Evolutionary conservation across 2,888 invertebrate genomes (phyloP).

Genomic region (Cantharis rufa): DNA sequence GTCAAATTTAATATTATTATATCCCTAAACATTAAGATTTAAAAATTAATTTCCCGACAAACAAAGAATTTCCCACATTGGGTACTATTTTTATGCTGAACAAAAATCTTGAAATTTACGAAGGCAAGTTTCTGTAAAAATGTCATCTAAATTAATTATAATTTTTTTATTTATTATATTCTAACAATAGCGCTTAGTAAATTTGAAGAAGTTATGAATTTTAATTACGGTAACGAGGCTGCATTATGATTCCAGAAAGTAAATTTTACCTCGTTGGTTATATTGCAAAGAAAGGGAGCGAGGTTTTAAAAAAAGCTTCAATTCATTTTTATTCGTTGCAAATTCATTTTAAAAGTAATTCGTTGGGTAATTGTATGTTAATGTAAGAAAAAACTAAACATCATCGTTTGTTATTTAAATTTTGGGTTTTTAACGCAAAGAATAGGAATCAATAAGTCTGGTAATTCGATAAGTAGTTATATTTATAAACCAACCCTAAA

Average conservation of each 20-base stretch:
- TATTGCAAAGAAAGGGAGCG: no score
- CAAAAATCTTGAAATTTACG: neutral
- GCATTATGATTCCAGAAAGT: neutral
- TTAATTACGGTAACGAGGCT: constrained; percentile 15
- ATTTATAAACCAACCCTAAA: neutral
- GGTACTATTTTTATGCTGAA: neutral
- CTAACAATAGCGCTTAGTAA: constrained; percentile 8
- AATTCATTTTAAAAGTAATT: neutral
- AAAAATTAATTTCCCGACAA: neutral
- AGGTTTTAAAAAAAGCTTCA: neutral
- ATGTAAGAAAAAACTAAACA: neutral
- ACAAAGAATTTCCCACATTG: neutral
- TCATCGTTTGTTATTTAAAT: neutral
- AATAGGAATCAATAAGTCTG: no score
- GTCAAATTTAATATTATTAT: neutral
- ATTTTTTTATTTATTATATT: neutral
- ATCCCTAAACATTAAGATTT: no score
- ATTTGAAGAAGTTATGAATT: constrained; percentile 9
- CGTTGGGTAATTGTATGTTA: neutral
- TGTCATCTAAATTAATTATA: neutral
- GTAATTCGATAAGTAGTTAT: neutral
- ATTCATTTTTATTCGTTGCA: neutral
- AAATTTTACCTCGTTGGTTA: neutral
- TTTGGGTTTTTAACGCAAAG: neutral
- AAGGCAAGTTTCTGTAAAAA: neutral